These are phyloP conservation scores for Paracanthobrama guichenoti DNA, from an alignment of 2,113 vertebrate genomes.

Conservation along the genomic window DNA sequence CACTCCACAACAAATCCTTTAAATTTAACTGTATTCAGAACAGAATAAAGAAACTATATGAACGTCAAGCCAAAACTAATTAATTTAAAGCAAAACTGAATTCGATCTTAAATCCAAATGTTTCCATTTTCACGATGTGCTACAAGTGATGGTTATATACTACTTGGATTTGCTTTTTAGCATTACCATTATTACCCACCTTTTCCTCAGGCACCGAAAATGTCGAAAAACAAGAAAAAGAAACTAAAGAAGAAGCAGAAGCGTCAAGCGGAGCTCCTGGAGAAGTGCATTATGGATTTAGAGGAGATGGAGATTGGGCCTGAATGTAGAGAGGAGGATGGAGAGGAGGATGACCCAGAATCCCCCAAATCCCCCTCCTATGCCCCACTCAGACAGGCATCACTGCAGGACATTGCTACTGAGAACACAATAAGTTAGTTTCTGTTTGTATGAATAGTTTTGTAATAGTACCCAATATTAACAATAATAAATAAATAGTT, in stretches of 20 bases:
- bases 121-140: too few relatives aligned
- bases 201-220: conserved; percentile 83
- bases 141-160: too few relatives aligned
- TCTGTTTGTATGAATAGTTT: background rate
- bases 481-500: background rate
- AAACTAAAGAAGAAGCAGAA: conserved; percentile 99
- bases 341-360: conserved; percentile 78
- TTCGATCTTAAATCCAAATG: too few relatives aligned
- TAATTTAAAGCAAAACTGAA: too few relatives aligned
- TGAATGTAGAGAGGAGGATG: conserved; percentile 72
- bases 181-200: too few relatives aligned
- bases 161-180: background rate
- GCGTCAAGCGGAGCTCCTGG: conserved; percentile 92
- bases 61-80: too few relatives aligned
- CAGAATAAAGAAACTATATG: too few relatives aligned
- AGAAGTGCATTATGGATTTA: conserved; percentile 94
- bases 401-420: conserved; percentile 61
- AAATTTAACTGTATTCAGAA: too few relatives aligned
- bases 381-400: conserved; percentile 71
- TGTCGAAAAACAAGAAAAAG: conserved; percentile 99
- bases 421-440: conserved; percentile 65
- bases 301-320: conserved; percentile 88
- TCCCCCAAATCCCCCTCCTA: conserved; percentile 76
- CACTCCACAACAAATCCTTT: too few relatives aligned
- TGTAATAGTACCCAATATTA: background rate